Conservation (phyloP, 2,888 invertebrate species). For the Tinea trinotella region DNA sequence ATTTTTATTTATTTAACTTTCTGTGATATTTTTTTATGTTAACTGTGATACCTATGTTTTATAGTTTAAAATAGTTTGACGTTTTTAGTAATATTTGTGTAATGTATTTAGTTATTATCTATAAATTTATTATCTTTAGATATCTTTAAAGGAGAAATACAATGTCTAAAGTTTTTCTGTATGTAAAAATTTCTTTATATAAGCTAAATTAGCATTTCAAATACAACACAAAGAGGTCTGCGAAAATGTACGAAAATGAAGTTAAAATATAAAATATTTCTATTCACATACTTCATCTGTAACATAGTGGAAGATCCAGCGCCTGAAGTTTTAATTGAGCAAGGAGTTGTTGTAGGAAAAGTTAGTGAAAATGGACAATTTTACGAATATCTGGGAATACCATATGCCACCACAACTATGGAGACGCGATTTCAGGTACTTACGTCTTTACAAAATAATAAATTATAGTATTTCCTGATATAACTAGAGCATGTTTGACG, state of each 20-base stretch:
- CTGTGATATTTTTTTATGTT: neutral
- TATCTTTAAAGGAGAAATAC: too few relatives aligned
- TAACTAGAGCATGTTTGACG: too few relatives aligned
- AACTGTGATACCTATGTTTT: neutral
- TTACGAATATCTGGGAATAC: slow-evolving; percentile 57
- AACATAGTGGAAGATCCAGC: slow-evolving; percentile 57
- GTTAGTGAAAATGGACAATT: slow-evolving; percentile 47
- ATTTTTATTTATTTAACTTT: neutral
- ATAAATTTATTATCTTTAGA: too few relatives aligned
- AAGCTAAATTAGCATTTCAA: too few relatives aligned
- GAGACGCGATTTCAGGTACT: slow-evolving; percentile 53
- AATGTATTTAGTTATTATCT: too few relatives aligned
- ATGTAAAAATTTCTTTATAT: too few relatives aligned
- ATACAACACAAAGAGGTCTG: neutral
- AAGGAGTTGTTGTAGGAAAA: slow-evolving; percentile 54
- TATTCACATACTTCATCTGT: slow-evolving; percentile 49
- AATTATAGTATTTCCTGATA: too few relatives aligned
- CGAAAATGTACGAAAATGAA: slow-evolving; percentile 2
- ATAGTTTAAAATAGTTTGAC: too few relatives aligned
- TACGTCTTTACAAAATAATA: too few relatives aligned
- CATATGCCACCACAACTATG: slow-evolving; percentile 48
- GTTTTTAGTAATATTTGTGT: too few relatives aligned
- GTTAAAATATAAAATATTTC: slow-evolving; percentile 33
- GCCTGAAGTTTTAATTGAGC: slow-evolving; percentile 48
- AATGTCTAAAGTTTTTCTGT: too few relatives aligned